phyloP scores from a whole-genome alignment of 2,113 vertebrate species.

The Struthidea cinerea region DNA sequence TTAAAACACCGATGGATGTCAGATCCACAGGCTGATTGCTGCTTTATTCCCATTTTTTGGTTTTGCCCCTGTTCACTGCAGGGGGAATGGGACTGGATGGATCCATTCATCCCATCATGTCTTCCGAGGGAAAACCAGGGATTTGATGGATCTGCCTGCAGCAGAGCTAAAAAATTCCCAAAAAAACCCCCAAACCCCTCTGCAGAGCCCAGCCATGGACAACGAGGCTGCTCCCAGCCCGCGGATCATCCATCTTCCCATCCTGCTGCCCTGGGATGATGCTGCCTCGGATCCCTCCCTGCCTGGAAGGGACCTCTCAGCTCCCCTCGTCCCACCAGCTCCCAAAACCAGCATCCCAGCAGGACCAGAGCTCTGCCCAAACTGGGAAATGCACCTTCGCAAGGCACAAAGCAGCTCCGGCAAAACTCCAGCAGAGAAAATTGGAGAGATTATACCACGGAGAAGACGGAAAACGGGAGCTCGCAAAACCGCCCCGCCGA shows the following conservation, averaged over 20 bases:
- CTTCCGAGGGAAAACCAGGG: neutral
- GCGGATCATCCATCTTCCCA: neutral
- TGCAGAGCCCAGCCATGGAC: neutral
- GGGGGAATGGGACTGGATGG: neutral
- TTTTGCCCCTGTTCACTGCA: neutral
- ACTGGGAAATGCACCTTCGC: neutral
- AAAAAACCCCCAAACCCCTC: neutral
- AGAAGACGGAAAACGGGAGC: neutral
- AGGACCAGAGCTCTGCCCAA: neutral
- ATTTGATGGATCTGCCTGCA: neutral
- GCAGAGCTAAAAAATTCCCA: neutral
- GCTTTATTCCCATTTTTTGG: neutral
- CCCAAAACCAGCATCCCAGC: neutral
- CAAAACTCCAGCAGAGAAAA: neutral
- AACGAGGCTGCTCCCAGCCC: neutral
- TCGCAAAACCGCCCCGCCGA: neutral
- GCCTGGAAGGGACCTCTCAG: neutral
- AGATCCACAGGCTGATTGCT: neutral
- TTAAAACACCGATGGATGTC: neutral
- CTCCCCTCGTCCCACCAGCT: accelerated
- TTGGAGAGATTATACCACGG: accelerated
- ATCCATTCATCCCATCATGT: neutral
- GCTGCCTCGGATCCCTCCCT: neutral
- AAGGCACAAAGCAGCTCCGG: neutral
- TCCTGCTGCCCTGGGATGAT: neutral